Base-by-base conservation (phyloP, 2,888 invertebrate genomes). In the Hirtodrosophila histrioides region DNA sequence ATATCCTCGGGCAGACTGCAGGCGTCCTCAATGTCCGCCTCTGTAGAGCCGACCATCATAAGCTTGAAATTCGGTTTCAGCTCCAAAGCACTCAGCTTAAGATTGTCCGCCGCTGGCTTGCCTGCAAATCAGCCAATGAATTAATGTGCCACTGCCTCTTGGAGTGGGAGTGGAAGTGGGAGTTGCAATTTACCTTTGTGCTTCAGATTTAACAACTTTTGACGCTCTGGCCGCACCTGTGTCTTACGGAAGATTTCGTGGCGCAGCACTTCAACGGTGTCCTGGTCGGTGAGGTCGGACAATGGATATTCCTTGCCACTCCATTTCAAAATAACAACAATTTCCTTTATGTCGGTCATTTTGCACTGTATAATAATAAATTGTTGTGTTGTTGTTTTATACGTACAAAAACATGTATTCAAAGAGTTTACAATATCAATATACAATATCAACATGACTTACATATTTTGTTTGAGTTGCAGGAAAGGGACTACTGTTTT, bases 41-140 rank as follows among this genome's bases (percentile, higher is more conserved):
- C 99, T 3, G 97, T 92, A 0, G 98, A 98, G 0, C 99, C 99
- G 94, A 99, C 98, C 96, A 99, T 96, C 97, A 99, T 98, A 9
- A 99, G 93, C 92, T 98, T 98, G 75, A 96, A 95, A 57, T 96
- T 96, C 0, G 95, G 94, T 90, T 98, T 98, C 29, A 98, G 92
- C 83, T 95, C 96, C 65, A 98, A 90, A 49, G 94, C 93, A 0
- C 94, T 93, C n/a, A 98, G 92, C 45, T 94, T 94, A 77, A 95
- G 94, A 76, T 95, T 95, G 91, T 98, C 97, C 46, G 95, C 94
- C 0, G 97, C 96, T 48, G 95, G 93, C 93, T 97, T 97, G 11
- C 97, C 98, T 97, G 87, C 23, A 64, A 65, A 6, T 0, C 5
- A 4, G 3, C 9, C 31, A 8, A 10, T 36, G 11, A 3, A 39